phyloP scores from a whole-genome alignment of 1,140 invertebrate species.

The Ericerus pela region DNA sequence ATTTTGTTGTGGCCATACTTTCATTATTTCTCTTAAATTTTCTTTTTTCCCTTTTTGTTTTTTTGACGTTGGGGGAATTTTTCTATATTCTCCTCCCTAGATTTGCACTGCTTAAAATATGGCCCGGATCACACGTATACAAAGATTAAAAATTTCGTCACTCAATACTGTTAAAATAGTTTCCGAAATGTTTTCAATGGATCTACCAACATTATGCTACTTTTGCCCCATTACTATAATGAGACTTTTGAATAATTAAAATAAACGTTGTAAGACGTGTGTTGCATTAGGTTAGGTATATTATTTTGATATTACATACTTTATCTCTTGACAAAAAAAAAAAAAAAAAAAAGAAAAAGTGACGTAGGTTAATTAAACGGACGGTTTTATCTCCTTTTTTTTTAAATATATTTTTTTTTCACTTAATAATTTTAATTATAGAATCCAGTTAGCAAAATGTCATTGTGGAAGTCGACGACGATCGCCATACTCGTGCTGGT shows the following conservation, averaged over 20 bases:
- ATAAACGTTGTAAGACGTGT: not conserved
- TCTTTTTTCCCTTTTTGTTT: too few species aligned
- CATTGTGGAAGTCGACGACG: not conserved
- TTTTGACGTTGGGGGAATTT: too few species aligned
- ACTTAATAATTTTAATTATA: not conserved
- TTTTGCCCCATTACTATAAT: too few species aligned
- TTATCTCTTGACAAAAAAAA: too few species aligned
- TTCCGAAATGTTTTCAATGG: not conserved
- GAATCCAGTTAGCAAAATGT: not conserved
- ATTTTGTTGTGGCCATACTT: too few species aligned
- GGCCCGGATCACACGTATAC: too few species aligned
- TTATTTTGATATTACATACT: not conserved
- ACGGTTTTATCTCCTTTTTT: not conserved
- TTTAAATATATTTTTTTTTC: not conserved
- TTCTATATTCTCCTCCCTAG: too few species aligned
- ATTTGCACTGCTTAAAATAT: too few species aligned
- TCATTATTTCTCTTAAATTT: too few species aligned
- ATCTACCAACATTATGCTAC: not conserved
- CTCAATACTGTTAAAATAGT: not conserved
- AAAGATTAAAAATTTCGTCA: too few species aligned
- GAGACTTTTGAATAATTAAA: too few species aligned
- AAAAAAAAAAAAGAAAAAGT: too few species aligned
- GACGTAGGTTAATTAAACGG: not conserved
- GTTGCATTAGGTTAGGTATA: not conserved
- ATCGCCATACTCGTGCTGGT: constrained; percentile 21